A percentile compares a stretch with the other conserved stretches of the same genome.
phyloP scores from a whole-genome alignment of 1,140 invertebrate species.

The Cotesia typhae region DNA sequence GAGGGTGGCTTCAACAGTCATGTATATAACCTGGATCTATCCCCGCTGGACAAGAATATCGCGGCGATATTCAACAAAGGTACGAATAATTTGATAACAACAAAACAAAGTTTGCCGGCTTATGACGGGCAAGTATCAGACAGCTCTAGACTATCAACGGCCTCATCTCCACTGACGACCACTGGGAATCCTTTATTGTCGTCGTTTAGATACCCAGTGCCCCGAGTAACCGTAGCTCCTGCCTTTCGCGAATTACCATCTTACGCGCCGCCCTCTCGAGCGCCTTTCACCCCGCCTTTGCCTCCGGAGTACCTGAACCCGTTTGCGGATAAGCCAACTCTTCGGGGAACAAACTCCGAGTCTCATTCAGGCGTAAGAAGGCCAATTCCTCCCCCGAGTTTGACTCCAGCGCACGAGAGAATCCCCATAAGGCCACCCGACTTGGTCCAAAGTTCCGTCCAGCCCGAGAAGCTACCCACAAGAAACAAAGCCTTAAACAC shows the following conservation, averaged over 20 bases:
- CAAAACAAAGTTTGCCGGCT: conserved; percentile 73
- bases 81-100: conserved; percentile 72
- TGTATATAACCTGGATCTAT: conserved; percentile 58
- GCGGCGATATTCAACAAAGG: conserved; percentile 75
- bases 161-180: conserved; percentile 70
- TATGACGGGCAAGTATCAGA: conserved; percentile 68
- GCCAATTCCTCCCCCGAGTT: conserved; percentile 78
- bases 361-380: conserved; percentile 71
- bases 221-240: conserved; percentile 55
- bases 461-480: conserved; percentile 58
- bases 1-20: conserved; percentile 60
- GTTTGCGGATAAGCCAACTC: conserved; percentile 83
- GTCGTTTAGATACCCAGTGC: conserved; percentile 50
- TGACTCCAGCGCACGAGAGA: conserved; percentile 79
- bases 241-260: conserved; percentile 72
- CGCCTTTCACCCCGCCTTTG: conserved; percentile 80
- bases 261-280: conserved; percentile 80
- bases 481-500: conserved; percentile 77
- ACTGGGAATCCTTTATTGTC: conserved; percentile 51
- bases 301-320: conserved; percentile 82
- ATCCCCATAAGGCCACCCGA: conserved; percentile 79
- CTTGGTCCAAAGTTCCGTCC: conserved; percentile 65
- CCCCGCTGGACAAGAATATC: conserved; percentile 70
- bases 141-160: conserved; percentile 68
- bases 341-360: conserved; percentile 75